Evolutionary conservation across 2,113 vertebrate genomes (phyloP).

Genomic region (Neolamprologus kungweensis): DNA sequence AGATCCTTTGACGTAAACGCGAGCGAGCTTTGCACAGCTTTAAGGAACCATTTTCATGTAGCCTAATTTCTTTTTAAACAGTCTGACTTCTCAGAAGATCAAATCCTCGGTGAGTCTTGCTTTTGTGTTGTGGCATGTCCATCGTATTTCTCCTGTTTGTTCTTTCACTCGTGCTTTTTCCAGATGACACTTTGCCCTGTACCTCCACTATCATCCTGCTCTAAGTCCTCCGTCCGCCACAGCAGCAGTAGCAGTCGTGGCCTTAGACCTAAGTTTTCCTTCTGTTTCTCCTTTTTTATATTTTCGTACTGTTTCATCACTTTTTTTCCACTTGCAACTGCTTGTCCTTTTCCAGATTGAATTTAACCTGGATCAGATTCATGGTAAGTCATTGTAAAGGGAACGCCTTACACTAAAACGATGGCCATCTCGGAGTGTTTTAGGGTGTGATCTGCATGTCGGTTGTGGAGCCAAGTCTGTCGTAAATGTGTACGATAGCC

Average conservation of each 20-base stretch:
- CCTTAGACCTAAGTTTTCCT: background rate
- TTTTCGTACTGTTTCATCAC: conserved; percentile 42
- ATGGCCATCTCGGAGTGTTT: background rate
- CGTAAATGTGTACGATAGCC: background rate
- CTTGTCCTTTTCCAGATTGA: conserved; percentile 73
- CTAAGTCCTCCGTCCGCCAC: background rate
- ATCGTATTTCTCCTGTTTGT: background rate
- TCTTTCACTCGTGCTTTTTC: conserved; percentile 25
- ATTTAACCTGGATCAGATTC: conserved; percentile 74
- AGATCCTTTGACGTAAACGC: background rate
- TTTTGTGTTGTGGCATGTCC: background rate
- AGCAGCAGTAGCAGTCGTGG: background rate
- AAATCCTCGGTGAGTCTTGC: conserved; percentile 80
- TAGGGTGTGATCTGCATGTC: conserved; percentile 55
- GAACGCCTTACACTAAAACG: background rate
- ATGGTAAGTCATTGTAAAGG: conserved; percentile 66
- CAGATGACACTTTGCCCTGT: conserved; percentile 29
- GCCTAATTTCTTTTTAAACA: conserved; percentile 69
- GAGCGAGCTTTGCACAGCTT: background rate
- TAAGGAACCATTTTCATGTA: conserved; percentile 13
- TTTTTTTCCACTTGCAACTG: conserved; percentile 52
- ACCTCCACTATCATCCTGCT: conserved; percentile 22
- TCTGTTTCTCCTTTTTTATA: conserved; percentile 13
- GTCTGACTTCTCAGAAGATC: conserved; percentile 91
- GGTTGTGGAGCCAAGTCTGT: background rate